Base-by-base conservation (phyloP, 2,797 vertebrate genomes). In the Cirrhinus mrigala region DNA sequence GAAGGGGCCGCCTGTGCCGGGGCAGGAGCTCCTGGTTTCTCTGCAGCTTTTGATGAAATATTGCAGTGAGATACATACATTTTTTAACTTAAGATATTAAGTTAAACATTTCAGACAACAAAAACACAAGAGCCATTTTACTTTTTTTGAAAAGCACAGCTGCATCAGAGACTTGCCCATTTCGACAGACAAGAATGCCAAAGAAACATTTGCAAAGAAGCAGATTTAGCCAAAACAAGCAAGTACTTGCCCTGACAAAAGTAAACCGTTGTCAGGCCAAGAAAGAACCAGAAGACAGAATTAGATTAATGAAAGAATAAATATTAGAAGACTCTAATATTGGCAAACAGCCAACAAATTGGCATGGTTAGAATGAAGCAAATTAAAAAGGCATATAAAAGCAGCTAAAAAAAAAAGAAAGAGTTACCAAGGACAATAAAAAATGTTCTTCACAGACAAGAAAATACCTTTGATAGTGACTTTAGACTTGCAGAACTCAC, bases 401-500 rank as follows among this genome's bases (percentile, higher is more conserved):
- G 40, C n/a, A 54, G 54, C 27, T 22, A 79, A 27, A 62, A n/a
- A 78, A n/a, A 12, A 80, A 48, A 70, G 33, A 4, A n/a, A 48
- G 50, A 66, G 66, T 64, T 22, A 18, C 20, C 10, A 24, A 24
- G 40, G 18, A 70, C 9, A 22, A 50, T 44, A 83, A 10, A 83
- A 85, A 14, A 37, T 56, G 29, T n/a, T 16, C 8, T 29, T 76
- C 6, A 90, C 15, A 78, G n/a, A 73, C 20, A 69, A 48, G 16
- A 33, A 85, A 84, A 52, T 97, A 99, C 98, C 97, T 98, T 96
- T 98, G 70, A 99, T 81, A 0, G 95, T 96, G 88, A 99, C 96
- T 95, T 95, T 99, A 87, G 96, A 94, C 89, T 97, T 99, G 94
- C 95, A 97, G 90, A 97, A 96, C 88, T 98, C 97, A 80, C 94